Conservation (phyloP, 1,140 invertebrate genomes). For the Rhynchophorus ferrugineus region DNA sequence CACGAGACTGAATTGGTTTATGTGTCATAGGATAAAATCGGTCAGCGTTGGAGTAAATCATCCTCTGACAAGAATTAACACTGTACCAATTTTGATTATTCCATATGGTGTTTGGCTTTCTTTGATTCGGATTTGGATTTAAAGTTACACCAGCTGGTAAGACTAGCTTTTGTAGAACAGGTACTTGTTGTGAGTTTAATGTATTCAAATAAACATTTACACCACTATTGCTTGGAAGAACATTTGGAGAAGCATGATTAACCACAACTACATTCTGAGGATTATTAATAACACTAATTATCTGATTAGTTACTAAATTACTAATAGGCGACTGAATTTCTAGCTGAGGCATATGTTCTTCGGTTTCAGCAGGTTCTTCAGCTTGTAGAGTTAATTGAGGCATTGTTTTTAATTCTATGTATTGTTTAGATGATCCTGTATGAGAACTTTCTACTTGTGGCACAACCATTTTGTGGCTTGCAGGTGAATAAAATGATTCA, state of each 20-base stretch:
- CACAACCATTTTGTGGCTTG: too few relatives aligned
- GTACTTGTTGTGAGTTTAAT: conserved; percentile 6
- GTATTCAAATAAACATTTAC: conserved; percentile 2
- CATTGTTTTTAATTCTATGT: conserved; percentile 6
- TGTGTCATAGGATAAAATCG: conserved; percentile 32
- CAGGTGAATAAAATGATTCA: too few relatives aligned
- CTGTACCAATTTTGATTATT: conserved; percentile 29
- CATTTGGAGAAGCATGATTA: neutral
- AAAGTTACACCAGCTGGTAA: conserved; percentile 11
- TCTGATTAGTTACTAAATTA: conserved; percentile 1
- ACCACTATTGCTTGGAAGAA: neutral
- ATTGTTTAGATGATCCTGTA: neutral
- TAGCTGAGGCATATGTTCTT: conserved; percentile 21
- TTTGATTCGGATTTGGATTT: conserved; percentile 4
- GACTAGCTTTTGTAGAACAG: conserved; percentile 8
- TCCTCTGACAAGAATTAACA: conserved; percentile 26
- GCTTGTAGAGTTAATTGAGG: conserved; percentile 16
- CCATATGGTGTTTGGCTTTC: conserved; percentile 30
- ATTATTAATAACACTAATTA: neutral
- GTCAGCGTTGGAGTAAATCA: conserved; percentile 24
- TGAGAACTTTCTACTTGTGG: conserved; percentile 1
- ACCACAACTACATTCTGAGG: conserved; percentile 8
- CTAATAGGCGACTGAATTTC: conserved; percentile 10
- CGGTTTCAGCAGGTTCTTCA: neutral
- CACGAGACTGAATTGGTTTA: conserved; percentile 21